Evolutionary conservation across 1,140 invertebrate species (phyloP).

Genomic region (Cylas formicarius): DNA sequence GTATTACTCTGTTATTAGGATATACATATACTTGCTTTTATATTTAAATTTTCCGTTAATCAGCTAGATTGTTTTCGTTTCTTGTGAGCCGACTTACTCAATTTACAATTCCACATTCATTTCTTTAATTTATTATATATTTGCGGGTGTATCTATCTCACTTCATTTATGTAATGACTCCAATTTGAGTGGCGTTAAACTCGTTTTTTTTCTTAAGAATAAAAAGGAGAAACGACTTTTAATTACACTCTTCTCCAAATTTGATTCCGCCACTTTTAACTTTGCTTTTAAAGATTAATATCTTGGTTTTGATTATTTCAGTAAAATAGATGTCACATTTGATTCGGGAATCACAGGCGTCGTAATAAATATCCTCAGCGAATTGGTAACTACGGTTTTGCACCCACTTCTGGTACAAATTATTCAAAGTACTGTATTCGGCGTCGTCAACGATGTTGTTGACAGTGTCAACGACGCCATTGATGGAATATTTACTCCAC

Average conservation of each 20-base stretch:
- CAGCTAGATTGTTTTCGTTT: too few relatives aligned
- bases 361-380: slow-evolving; percentile 43
- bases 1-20: too few relatives aligned
- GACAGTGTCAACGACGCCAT: slow-evolving; percentile 14
- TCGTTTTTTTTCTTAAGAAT: slow-evolving; percentile 26
- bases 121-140: too few relatives aligned
- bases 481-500: slow-evolving; percentile 14
- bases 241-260: not conserved
- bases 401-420: slow-evolving; percentile 40
- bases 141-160: too few relatives aligned
- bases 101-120: too few relatives aligned
- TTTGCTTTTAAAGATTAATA: slow-evolving; percentile 32
- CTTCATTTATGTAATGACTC: slow-evolving; percentile 46
- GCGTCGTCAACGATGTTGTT: slow-evolving; percentile 5
- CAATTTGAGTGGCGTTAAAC: slow-evolving; percentile 42
- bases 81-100: too few relatives aligned
- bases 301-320: slow-evolving; percentile 13
- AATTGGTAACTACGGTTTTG: slow-evolving; percentile 41
- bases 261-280: slow-evolving; percentile 11
- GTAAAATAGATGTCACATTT: slow-evolving; percentile 38
- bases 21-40: too few relatives aligned
- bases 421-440: slow-evolving; percentile 10
- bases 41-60: too few relatives aligned
- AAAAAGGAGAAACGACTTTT: slow-evolving; percentile 7
- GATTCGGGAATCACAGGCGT: slow-evolving; percentile 44